Percentiles rank a stretch among this genome's conserved stretches.
phyloP scores from a whole-genome alignment of 2,888 invertebrate species.

The Drosophila niveifrons region DNA sequence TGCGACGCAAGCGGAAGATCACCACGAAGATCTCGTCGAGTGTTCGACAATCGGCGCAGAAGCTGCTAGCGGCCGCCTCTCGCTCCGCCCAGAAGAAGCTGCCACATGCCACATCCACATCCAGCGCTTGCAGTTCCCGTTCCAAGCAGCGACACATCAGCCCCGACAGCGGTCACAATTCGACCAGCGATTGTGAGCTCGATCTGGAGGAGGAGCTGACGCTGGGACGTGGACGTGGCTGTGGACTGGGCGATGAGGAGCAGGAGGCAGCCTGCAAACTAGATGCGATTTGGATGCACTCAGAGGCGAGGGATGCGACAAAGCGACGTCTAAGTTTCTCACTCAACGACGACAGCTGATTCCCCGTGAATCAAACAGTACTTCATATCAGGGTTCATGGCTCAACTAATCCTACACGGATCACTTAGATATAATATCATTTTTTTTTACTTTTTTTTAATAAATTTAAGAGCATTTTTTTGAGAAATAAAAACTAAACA shows the following conservation, averaged over 20 bases:
- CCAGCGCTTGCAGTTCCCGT: constrained; percentile 10
- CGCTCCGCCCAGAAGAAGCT: constrained; percentile 50
- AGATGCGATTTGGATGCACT: constrained; percentile 65
- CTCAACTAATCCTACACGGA: neutral
- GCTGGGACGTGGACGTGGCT: constrained; percentile 3
- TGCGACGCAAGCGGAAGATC: constrained; percentile 82
- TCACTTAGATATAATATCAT: neutral
- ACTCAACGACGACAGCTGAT: constrained; percentile 50
- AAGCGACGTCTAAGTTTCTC: constrained; percentile 75
- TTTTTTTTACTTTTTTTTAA: constrained; percentile 47
- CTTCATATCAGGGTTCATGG: neutral
- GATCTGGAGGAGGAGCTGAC: constrained; percentile 35
- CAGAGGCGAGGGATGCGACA: constrained; percentile 60
- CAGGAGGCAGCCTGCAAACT: constrained; percentile 60
- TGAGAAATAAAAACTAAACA: constrained; percentile 45
- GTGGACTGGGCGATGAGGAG: constrained; percentile 49
- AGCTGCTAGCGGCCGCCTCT: constrained; percentile 57
- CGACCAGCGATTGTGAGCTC: constrained; percentile 76
- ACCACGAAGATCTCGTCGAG: constrained; percentile 69
- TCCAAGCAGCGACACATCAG: constrained; percentile 67
- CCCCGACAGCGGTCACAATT: constrained; percentile 85
- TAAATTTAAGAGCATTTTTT: constrained; percentile 42
- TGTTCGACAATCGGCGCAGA: constrained; percentile 81
- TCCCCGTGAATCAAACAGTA: neutral
- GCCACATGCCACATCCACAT: neutral